Base-by-base conservation (phyloP, 2,888 invertebrate genomes). In the Hirtodrosophila trivittata region DNA sequence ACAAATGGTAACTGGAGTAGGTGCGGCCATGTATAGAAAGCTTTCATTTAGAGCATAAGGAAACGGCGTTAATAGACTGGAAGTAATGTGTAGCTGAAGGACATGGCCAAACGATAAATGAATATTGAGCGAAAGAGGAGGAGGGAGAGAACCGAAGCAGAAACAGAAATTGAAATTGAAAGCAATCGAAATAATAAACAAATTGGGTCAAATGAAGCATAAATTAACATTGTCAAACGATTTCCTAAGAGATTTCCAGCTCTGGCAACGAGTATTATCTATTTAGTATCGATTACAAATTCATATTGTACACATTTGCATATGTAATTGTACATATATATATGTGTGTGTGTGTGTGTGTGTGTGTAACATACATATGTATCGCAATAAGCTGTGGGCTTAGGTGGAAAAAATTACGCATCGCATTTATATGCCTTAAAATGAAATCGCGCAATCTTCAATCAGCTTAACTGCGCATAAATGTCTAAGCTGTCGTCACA, bases 401-500 rank as follows among this genome's bases (percentile, higher is more conserved):
- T n/a, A n/a, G n/a, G n/a, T n/a, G 25, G 25, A 9, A 9, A n/a
- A 28, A 28, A 28, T 28, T n/a, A 28, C 28, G 28, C 5, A 8
- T 28, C n/a, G 33, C 13, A 12, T 33, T 33, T 45, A 55, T 62
- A 52, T 56, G 32, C 38, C 16, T 54, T 25, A 35, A 69, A 66
- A 64, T 55, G 66, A 69, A 86, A 74, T 78, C 80, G 69, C 81
- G 80, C 62, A 84, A 77, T 72, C 68, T 80, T 83, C 59, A 60
- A 72, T 70, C 70, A 82, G 78, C 78, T 82, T 86, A 86, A 82
- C 81, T 84, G 81, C 77, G 86, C 67, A 80, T 80, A 84, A 80
- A 84, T 77, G 75, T 84, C 81, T 81, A 80, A 86, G 84, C 81
- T 80, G 84, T 84, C 86, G 69, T 69, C 82, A 75, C 81, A 81